These are phyloP conservation scores for Gobio gobio DNA, from an alignment of 2,113 vertebrate species.

Conservation along the genomic window DNA sequence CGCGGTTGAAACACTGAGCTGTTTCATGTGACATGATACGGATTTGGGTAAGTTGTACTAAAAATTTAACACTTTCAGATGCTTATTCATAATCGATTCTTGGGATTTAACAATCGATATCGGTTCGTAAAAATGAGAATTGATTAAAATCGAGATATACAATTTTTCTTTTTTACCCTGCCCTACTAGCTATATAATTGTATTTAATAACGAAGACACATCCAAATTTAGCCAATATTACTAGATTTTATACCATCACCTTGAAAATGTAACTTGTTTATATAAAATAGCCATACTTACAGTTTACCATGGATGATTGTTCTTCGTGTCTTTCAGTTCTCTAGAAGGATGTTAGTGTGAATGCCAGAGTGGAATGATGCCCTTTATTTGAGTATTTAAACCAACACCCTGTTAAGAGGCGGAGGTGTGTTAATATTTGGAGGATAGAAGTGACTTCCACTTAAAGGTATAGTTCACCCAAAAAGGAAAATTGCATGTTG, in stretches of 20 bases:
- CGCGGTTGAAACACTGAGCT: no score
- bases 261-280: not conserved
- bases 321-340: not conserved
- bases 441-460: not conserved
- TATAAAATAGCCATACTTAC: conserved; percentile 22
- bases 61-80: no score
- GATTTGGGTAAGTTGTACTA: no score
- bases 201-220: no score
- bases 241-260: not conserved
- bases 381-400: conserved; percentile 8
- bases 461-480: not conserved
- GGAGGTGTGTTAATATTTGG: not conserved
- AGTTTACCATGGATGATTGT: not conserved
- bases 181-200: no score
- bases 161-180: no score
- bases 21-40: no score
- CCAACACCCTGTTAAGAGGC: conserved; percentile 2
- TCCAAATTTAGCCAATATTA: not conserved
- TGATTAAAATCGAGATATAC: no score
- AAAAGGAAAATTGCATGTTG: not conserved
- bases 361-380: not conserved
- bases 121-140: no score
- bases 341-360: not conserved
- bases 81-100: no score
- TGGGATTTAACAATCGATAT: no score